Percentiles rank a stretch among this genome's conserved stretches.
phyloP scores from a whole-genome alignment of 1,140 invertebrate species.

The Drosophila mojavensis region DNA sequence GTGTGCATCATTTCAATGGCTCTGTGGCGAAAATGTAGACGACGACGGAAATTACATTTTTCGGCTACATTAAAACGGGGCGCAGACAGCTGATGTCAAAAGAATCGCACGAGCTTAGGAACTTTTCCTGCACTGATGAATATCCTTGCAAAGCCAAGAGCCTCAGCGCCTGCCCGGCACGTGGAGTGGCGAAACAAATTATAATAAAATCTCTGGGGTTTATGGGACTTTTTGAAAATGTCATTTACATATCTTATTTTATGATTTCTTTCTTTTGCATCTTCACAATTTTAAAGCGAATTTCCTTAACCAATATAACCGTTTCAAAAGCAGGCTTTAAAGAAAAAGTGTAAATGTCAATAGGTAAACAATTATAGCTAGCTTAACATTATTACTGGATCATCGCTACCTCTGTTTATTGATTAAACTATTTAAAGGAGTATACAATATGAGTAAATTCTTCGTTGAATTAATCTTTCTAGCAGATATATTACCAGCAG shows the following conservation, averaged over 20 bases:
- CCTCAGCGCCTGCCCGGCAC: not conserved
- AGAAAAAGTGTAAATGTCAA: too few relatives aligned
- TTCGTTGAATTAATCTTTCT: too few relatives aligned
- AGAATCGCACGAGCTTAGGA: slow-evolving; percentile 54
- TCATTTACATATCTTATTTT: slow-evolving; percentile 80
- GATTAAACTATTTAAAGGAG: too few relatives aligned
- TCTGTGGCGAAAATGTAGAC: slow-evolving; percentile 52
- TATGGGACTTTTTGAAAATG: slow-evolving; percentile 58
- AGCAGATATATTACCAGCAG: too few relatives aligned
- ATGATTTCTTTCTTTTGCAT: slow-evolving; percentile 29
- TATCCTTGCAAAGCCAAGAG: too few relatives aligned
- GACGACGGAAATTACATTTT: slow-evolving; percentile 80
- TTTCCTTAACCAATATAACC: not conserved
- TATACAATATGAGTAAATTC: too few relatives aligned
- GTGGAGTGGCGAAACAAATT: slow-evolving; percentile 50
- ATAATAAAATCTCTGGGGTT: slow-evolving; percentile 73
- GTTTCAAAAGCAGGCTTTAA: not conserved
- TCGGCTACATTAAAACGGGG: slow-evolving; percentile 73
- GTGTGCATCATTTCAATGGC: slow-evolving; percentile 72
- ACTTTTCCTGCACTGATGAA: slow-evolving; percentile 33
- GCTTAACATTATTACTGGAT: too few relatives aligned
- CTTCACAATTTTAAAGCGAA: not conserved
- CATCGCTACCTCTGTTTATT: too few relatives aligned
- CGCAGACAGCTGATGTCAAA: slow-evolving; percentile 73
- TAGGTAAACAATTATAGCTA: too few relatives aligned